These are phyloP conservation scores for Dolomedes plantarius DNA, from an alignment of 2,888 invertebrate genomes.

Conservation along the genomic window DNA sequence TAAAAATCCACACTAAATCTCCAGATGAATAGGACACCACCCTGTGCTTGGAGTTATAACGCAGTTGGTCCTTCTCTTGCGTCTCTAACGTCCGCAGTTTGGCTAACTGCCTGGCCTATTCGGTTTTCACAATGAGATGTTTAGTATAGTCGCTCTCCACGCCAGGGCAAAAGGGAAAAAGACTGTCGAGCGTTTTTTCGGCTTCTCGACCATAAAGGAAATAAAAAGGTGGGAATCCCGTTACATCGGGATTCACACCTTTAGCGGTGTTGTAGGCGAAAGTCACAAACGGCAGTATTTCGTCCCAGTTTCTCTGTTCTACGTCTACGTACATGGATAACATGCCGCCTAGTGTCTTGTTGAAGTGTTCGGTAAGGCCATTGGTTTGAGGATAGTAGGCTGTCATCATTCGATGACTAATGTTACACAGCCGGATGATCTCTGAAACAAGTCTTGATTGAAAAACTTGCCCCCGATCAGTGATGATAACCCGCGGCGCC, in stretches of 20 bases:
- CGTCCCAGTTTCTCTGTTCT: neutral
- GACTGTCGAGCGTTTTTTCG: neutral
- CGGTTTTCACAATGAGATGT: neutral
- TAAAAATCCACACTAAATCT: neutral
- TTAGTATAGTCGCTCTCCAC: neutral
- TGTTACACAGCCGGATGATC: neutral
- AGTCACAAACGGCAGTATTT: no score
- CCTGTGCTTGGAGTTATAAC: no score
- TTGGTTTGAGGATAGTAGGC: neutral
- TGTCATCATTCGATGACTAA: neutral
- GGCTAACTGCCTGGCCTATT: conserved; percentile 23
- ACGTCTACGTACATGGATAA: neutral
- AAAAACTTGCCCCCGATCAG: neutral
- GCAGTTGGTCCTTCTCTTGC: conserved; percentile 1
- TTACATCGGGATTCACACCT: conserved; percentile 12
- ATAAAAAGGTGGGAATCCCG: conserved; percentile 17
- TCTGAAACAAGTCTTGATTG: conserved; percentile 8
- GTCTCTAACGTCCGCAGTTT: neutral
- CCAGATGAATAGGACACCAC: neutral
- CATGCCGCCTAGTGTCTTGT: conserved; percentile 1
- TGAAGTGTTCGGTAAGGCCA: conserved; percentile 12
- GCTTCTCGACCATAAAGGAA: conserved; percentile 20
- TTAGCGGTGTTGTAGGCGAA: no score
- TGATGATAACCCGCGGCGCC: neutral
- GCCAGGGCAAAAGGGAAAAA: neutral